Conservation (phyloP, 1,140 invertebrate species). For the Heliconius hewitsoni region DNA sequence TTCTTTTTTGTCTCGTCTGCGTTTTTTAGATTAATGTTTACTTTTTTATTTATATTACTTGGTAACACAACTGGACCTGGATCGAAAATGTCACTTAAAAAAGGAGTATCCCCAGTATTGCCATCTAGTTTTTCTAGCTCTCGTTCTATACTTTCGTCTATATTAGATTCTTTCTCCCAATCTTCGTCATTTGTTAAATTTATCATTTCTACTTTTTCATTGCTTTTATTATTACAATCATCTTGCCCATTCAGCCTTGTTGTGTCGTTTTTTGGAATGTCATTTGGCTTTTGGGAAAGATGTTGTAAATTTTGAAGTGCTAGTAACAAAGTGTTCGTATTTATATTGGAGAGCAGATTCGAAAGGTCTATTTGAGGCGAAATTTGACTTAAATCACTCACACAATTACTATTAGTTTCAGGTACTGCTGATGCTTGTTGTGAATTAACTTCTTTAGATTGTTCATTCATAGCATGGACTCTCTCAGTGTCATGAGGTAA, state of each 20-base stretch:
- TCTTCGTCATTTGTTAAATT: slow-evolving; percentile 76
- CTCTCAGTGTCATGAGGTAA: neutral
- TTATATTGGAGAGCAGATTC: slow-evolving; percentile 64
- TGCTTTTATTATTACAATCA: slow-evolving; percentile 26
- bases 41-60: slow-evolving; percentile 52
- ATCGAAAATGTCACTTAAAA: slow-evolving; percentile 79
- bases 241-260: slow-evolving; percentile 35
- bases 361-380: slow-evolving; percentile 49
- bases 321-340: slow-evolving; percentile 64
- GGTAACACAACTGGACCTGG: slow-evolving; percentile 68
- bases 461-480: neutral
- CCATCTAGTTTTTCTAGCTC: slow-evolving; percentile 67
- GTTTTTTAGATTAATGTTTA: slow-evolving; percentile 59
- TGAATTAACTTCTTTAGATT: neutral
- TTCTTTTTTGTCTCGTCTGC: slow-evolving; percentile 48
- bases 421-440: neutral
- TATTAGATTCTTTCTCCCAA: slow-evolving; percentile 74
- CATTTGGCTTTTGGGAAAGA: slow-evolving; percentile 39
- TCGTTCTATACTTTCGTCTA: slow-evolving; percentile 68
- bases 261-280: slow-evolving; percentile 18
- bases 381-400: neutral
- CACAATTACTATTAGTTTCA: neutral
- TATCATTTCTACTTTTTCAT: slow-evolving; percentile 62
- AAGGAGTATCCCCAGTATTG: slow-evolving; percentile 67
- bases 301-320: slow-evolving; percentile 74